Conservation (phyloP, 2,797 vertebrate species). For the Cacajao melanocephalus region DNA sequence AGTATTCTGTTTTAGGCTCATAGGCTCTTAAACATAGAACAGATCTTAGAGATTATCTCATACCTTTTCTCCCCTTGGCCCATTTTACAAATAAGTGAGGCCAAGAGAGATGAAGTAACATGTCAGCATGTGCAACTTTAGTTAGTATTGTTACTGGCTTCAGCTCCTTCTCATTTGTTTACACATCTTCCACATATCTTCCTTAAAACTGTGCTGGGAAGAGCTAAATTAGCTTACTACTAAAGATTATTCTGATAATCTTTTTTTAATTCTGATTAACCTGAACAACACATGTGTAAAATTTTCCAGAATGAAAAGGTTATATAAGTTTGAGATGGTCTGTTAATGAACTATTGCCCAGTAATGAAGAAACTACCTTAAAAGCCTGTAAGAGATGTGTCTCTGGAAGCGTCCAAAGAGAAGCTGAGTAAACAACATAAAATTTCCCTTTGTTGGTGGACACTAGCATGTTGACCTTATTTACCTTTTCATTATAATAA, state of each 20-base stretch:
- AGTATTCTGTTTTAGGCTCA: background rate
- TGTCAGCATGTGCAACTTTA: background rate
- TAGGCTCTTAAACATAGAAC: background rate
- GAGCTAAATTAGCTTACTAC: background rate
- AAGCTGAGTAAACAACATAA: background rate
- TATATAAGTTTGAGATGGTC: background rate
- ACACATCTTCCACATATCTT: background rate
- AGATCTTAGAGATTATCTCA: background rate
- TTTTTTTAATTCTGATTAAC: background rate
- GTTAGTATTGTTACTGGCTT: background rate
- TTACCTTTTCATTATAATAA: background rate
- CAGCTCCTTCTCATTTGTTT: background rate
- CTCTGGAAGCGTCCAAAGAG: background rate
- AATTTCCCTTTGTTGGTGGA: background rate
- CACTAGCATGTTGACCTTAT: background rate
- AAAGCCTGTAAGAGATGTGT: background rate
- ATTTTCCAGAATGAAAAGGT: background rate
- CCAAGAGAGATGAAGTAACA: background rate
- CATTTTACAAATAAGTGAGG: background rate
- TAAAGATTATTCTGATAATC: background rate
- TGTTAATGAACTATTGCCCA: background rate
- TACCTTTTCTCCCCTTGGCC: background rate
- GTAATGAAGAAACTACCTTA: background rate
- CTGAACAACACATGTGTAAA: background rate
- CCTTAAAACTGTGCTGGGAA: background rate